Base-by-base conservation (phyloP, 2,113 vertebrate genomes). In the Amphilophus citrinellus region DNA sequence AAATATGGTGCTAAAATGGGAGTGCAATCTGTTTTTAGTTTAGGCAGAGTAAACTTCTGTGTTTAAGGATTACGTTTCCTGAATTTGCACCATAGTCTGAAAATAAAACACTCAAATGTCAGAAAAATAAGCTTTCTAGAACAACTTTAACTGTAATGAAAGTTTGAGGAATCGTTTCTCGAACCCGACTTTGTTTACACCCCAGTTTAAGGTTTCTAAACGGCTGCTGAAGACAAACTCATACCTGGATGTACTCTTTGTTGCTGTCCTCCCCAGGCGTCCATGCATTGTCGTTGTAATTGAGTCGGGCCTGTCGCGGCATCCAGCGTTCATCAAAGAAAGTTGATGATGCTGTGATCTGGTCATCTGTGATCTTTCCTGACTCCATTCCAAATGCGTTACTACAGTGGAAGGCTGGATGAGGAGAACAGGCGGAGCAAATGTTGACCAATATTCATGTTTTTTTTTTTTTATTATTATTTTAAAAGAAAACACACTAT, bases 191-290 rank as follows among this genome's bases (percentile, higher is more conserved):
- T 2, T 71, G 11, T n/a, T 20, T 20, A n/a, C 44, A 47, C 44
- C 14, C 4, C 15, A 27, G 27, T 8, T 53, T 0, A 18, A 75
- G 7, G 7, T 22, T 39, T 75, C 10, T 0, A 9, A 20, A 32
- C 53, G 66, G 6, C 50, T 6, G 50, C 6, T 14, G 18, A 56
- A 3, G 47, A 24, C 17, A n/a, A 10, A n/a, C 22, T 30, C 44
- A 0, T 60, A 99, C 98, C 98, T 99, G 98, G 71, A 99, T 97
- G 91, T 96, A 99, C 76, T 99, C 98, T 90, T 95, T 98, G 96
- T 96, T 97, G 95, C 95, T 98, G 94, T 99, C 98, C 50, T 98
- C 96, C 17, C 96, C 97, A 75, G 98, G 98, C 2, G 98, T 99
- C 98, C 98, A 99, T 37, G 96, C 98, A 0, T 99, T 99, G 95